Conservation (phyloP, 1,140 invertebrate species). For the Drosophila mojavensis region DNA sequence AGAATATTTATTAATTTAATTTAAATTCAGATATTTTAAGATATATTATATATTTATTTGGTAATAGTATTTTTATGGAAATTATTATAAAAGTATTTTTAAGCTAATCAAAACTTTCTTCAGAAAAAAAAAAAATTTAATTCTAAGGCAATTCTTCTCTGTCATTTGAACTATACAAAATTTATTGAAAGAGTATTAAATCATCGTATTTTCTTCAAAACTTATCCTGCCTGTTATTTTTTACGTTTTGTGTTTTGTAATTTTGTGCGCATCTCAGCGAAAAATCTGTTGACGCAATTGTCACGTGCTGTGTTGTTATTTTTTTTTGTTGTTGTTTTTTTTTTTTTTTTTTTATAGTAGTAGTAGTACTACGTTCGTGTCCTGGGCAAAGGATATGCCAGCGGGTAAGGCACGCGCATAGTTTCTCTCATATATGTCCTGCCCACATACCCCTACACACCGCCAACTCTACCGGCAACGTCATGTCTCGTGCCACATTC, state of each 20-base stretch:
- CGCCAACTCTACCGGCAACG: neutral
- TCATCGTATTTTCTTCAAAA: too few species aligned
- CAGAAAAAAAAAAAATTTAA: too few species aligned
- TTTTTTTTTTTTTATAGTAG: constrained; percentile 19
- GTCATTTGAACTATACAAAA: too few species aligned
- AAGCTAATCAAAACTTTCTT: too few species aligned
- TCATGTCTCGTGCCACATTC: constrained; percentile 64
- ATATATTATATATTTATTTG: too few species aligned
- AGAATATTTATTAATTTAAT: too few species aligned
- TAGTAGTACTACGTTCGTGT: constrained; percentile 34
- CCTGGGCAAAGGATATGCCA: constrained; percentile 63
- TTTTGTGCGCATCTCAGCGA: constrained; percentile 80
- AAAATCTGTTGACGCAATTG: constrained; percentile 83
- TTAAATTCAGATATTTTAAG: too few species aligned
- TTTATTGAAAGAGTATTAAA: neutral
- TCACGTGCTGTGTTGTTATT: constrained; percentile 65
- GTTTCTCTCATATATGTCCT: constrained; percentile 29
- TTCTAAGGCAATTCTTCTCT: too few species aligned
- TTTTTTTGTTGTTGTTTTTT: constrained; percentile 16
- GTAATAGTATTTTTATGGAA: too few species aligned
- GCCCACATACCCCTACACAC: too few species aligned
- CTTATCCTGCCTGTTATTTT: too few species aligned
- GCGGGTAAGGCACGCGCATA: constrained; percentile 49
- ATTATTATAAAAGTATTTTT: too few species aligned
- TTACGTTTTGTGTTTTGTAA: constrained; percentile 55